Evolutionary conservation across 2,888 invertebrate genomes (phyloP), one percentile per base, ranked within the genome.

Genomic region (Trichogramma evanescens): DNA sequence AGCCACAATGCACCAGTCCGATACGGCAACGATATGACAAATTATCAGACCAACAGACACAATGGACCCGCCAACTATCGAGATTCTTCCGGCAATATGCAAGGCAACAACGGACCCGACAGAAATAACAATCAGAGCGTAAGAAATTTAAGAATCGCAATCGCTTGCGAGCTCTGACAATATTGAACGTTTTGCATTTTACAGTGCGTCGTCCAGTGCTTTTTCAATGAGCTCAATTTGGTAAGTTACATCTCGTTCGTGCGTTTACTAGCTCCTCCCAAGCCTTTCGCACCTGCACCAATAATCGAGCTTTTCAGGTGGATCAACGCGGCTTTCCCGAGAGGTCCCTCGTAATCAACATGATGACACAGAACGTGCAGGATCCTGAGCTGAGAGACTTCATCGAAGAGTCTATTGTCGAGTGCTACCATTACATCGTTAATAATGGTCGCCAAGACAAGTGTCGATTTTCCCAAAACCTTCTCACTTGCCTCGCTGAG

Each of bases 151-250:
- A 26, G 26, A 26, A 26, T 26, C 26, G 26, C 26, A 1, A 26
- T 26, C 26, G 26, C 3, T 26, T 26, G 2, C 26, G 26, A 26
- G 26, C 26, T 26, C 26, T 26, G 26, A 26, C 26, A 26, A 26
- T 26, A 26, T 26, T 26, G 26, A 26, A 26, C 26, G 26, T 26
- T 26, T 26, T 26, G 26, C 26, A 42, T 7, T 44, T 72, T 71
- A 1, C 68, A 77, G 61, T 89, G 89, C 68, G 80, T 85, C 1
- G 74, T 86, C 38, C 86, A 89, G 64, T 90, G 89, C 70, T 85
- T 89, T 70, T 82, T 89, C 71, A 83, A 85, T 61, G 83, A 86
- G 72, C 73, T 89, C 64, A 84, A 86, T 69, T 82, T 87, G 85
- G 89, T 88, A 77, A 75, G 76, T 67, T 66, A 26, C 26, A 26